Base-by-base conservation (phyloP, 2,113 vertebrate genomes). In the Sylvietta virens region DNA sequence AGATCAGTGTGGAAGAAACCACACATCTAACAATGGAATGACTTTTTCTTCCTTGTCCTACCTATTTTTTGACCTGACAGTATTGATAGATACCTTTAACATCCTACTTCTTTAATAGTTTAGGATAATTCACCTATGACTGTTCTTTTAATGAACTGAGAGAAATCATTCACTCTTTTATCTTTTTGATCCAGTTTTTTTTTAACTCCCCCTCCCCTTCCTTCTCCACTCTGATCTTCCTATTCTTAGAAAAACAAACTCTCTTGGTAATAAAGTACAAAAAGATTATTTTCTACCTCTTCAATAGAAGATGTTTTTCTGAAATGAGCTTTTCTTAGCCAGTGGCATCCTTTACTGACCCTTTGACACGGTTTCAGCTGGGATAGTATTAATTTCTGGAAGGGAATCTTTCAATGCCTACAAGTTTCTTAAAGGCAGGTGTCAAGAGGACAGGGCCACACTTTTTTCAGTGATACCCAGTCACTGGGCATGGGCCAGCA, bases 161-260 rank as follows among this genome's bases (percentile, higher is more conserved):
- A 72, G 39, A n/a, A 71, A 53, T 35, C 4, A 39, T 64, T 86
- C 13, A 19, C 2, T 79, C 39, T 60, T 78, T 77, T 11, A 74
- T 71, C 20, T 64, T 74, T 35, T 51, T 56, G 7, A 40, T 10
- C 30, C 12, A 73, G 2, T 20, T 58, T 60, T 66, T 83, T 83
- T 37, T 7, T 7, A 22, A 31, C 4, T 44, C 6, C 2, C 3
- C 11, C 4, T 12, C 4, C 16, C 1, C 5, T 48, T 76, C 6
- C 8, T 76, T 76, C 17, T 8, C n/a, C 3, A 22, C 3, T 15
- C 30, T 23, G 2, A 21, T 60, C 24, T 35, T 72, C 9, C 42
- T 48, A 22, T 50, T 64, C 42, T 56, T 26, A 50, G 28, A 48
- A 45, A 45, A 71, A 53, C 17, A 69, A 42, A 42, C 8, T n/a